phyloP scores from a whole-genome alignment of 2,113 vertebrate genomes.

The Ivindomyrus marchei region DNA sequence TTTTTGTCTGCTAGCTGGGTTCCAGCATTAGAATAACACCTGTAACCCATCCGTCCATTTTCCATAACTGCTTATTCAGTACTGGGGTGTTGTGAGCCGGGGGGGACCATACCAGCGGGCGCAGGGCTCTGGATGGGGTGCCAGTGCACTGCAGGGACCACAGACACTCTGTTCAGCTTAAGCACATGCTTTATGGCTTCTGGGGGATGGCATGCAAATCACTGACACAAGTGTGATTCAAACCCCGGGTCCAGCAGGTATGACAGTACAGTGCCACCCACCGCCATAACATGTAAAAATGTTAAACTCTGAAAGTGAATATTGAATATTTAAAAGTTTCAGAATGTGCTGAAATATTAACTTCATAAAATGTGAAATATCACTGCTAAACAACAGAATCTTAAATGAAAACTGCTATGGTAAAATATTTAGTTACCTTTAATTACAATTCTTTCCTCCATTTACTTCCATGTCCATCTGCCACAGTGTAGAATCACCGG shows the following conservation, averaged over 20 bases:
- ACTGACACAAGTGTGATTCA: not conserved
- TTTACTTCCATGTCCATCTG: not conserved
- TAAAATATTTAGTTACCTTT: not conserved
- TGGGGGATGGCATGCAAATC: not conserved
- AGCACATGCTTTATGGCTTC: not conserved
- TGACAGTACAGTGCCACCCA: not conserved
- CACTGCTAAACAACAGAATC: not conserved
- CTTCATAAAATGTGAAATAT: not conserved
- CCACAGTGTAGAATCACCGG: not conserved
- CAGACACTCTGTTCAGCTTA: not conserved
- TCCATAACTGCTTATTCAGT: not conserved
- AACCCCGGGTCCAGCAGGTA: not conserved
- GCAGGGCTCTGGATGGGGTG: not conserved
- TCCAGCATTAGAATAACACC: not conserved
- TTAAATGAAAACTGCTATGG: not conserved
- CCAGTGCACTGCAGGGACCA: not conserved
- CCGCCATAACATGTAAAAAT: not conserved
- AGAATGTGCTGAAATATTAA: not conserved
- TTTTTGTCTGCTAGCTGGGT: not conserved
- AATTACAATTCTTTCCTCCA: not conserved
- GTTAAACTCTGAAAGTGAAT: not conserved
- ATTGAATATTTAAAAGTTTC: not conserved
- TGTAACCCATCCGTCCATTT: not conserved
- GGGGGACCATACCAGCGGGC: not conserved
- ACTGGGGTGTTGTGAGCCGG: not conserved